These are phyloP conservation scores for Arbacia lixula DNA, from an alignment of 53 echinoderm and acorn worm species.

Conservation along the genomic window DNA sequence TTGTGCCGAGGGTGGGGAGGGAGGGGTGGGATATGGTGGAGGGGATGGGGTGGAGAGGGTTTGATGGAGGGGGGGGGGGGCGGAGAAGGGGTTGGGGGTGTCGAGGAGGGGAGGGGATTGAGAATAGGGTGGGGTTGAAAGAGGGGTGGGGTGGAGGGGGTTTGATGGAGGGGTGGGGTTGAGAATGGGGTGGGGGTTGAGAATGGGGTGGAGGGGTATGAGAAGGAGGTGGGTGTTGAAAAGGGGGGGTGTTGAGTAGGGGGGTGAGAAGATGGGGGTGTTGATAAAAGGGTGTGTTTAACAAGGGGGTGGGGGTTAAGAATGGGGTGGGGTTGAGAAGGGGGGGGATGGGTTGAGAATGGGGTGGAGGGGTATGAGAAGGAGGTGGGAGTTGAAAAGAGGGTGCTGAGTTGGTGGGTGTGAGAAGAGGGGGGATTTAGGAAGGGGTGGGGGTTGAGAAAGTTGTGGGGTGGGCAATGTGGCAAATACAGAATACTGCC, in stretches of 20 bases:
- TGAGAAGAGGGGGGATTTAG: no score
- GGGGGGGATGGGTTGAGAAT: background rate
- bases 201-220: background rate
- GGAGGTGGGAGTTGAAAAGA: no score
- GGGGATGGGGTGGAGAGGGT: background rate
- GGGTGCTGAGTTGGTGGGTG: no score
- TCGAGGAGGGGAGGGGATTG: background rate
- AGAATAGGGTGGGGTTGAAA: background rate
- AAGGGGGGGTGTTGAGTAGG: background rate
- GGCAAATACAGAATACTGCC: no score
- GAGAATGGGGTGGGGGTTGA: no score
- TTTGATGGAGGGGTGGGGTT: background rate
- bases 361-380: background rate
- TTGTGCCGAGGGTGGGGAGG: background rate
- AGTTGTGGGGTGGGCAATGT: no score
- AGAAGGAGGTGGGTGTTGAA: background rate
- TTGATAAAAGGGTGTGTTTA: background rate
- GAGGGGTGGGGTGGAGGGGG: background rate
- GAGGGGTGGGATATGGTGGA: background rate
- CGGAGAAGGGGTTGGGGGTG: no score
- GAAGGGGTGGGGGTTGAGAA: no score
- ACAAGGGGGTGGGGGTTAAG: no score
- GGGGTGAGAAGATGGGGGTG: background rate
- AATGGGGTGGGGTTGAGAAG: no score
- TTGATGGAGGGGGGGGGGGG: no score